Evolutionary conservation across 2,888 invertebrate genomes (phyloP).

Genomic region (Amblyteles armatorius): DNA sequence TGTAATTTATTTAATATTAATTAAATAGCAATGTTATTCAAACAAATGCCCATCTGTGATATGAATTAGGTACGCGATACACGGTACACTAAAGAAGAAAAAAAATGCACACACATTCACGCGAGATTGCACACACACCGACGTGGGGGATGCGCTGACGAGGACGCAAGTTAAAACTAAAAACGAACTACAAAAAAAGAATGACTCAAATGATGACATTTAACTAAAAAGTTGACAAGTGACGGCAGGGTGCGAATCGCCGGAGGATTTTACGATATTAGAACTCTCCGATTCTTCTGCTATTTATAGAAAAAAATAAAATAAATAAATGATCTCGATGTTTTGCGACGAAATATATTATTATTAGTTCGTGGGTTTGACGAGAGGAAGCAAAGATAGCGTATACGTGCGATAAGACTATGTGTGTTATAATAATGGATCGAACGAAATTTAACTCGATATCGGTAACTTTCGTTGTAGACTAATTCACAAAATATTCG

Average conservation of each 20-base stretch:
- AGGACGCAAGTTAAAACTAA: background rate
- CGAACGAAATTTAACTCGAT: slow-evolving; percentile 2
- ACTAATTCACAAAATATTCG: background rate
- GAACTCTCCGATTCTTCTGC: slow-evolving; percentile 16
- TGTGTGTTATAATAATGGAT: background rate
- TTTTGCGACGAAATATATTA: slow-evolving; percentile 3
- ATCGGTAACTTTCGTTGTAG: background rate
- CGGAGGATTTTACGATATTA: slow-evolving; percentile 34
- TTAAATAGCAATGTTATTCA: slow-evolving; percentile 36
- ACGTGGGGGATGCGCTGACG: slow-evolving; percentile 5
- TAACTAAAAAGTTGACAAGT: slow-evolving; percentile 17
- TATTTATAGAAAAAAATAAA: slow-evolving; percentile 18
- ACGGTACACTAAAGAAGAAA: slow-evolving; percentile 3
- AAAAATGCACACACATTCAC: slow-evolving; percentile 21
- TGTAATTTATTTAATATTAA: slow-evolving; percentile 28
- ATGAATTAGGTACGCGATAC: slow-evolving; percentile 23
- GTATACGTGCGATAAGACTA: background rate
- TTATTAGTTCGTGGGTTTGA: background rate
- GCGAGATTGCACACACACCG: slow-evolving; percentile 21
- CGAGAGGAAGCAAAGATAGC: background rate
- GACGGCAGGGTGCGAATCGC: slow-evolving; percentile 69
- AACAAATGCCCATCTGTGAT: slow-evolving; percentile 61
- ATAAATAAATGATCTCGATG: slow-evolving; percentile 14
- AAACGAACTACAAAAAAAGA: slow-evolving; percentile 33
- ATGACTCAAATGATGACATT: slow-evolving; percentile 37